phyloP scores from a whole-genome alignment of 2,797 vertebrate species.

The Muscicapa comitata region DNA sequence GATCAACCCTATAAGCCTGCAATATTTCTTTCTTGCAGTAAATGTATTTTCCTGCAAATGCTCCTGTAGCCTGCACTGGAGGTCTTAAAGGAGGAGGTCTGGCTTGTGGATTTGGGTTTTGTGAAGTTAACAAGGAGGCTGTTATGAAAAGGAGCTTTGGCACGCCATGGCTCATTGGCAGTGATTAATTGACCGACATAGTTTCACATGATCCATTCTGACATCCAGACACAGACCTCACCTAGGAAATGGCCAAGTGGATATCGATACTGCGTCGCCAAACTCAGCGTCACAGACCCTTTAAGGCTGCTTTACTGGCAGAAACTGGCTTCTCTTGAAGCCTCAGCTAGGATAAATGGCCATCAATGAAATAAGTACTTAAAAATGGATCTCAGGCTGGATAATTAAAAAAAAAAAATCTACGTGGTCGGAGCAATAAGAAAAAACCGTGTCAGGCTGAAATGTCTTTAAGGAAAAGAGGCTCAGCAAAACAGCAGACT shows the following conservation, averaged over 20 bases:
- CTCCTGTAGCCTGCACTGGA: neutral
- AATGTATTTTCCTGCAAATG: slow-evolving; percentile 10
- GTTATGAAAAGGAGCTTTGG: slow-evolving; percentile 73
- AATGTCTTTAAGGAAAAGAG: neutral
- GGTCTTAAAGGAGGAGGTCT: slow-evolving; percentile 15
- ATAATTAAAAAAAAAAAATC: neutral
- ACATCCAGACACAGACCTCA: slow-evolving; percentile 73
- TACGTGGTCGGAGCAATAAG: neutral
- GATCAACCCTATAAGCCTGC: neutral
- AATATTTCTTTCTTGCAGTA: neutral
- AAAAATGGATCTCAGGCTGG: neutral
- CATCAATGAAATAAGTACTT: neutral
- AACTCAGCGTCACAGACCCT: neutral
- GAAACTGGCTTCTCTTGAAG: neutral
- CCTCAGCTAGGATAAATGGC: neutral
- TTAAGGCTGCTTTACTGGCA: neutral
- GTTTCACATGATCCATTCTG: slow-evolving; percentile 82
- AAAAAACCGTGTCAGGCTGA: neutral
- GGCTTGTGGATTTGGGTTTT: slow-evolving; percentile 6
- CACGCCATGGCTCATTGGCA: slow-evolving; percentile 82
- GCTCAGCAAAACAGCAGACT: neutral
- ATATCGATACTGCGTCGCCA: neutral
- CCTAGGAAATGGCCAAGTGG: slow-evolving; percentile 71
- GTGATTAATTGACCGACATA: slow-evolving; percentile 82
- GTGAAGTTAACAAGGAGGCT: slow-evolving; percentile 14